Evolutionary conservation across 2,797 vertebrate species (phyloP), one percentile per base, ranked within the genome.

Genomic region (Stomatorhinus walkeri): DNA sequence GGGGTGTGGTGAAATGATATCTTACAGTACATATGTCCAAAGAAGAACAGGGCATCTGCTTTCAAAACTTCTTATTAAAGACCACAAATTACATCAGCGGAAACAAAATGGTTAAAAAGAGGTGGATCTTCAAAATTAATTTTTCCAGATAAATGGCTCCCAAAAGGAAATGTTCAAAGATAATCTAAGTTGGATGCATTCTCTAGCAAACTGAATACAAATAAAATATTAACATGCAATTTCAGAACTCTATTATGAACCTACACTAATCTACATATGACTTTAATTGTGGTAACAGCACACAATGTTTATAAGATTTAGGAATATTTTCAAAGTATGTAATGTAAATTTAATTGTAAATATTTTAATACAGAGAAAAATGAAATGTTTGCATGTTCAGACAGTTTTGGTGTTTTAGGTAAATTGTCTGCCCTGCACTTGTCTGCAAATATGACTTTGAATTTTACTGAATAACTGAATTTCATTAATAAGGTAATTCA

Each of bases 21-120:
- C 88, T 88, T 87, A 81, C 85, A 28, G 86, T 91, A 89, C 72
- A 88, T 90, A 68, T 81, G 76, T 86, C 54, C 52, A 59, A 59
- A 90, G 40, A 64, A 88, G 84, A 61, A 87, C 90, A 90, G 91
- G 88, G 86, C 90, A 91, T 89, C 88, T 68, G 91, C 91, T 91
- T 87, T 84, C 86, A 89, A 89, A 90, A 72, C 87, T 68, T 90
- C 90, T 84, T 83, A 90, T 92, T 91, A 89, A 54, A 91, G 88
- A 91, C 90, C 91, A 90, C 92, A 92, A 93, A 93, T 93, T 91
- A 91, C 91, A 91, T 79, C 88, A 88, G 51, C 88, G 81, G 86
- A 90, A 89, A 90, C 56, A 89, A 91, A 92, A 91, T 87, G 46
- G 28, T 85, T 90, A 90, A 88, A 89, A 88, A 89, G 85, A 87